phyloP scores from a whole-genome alignment of 2,888 invertebrate genomes.

The Pseudeuparius sepicola region DNA sequence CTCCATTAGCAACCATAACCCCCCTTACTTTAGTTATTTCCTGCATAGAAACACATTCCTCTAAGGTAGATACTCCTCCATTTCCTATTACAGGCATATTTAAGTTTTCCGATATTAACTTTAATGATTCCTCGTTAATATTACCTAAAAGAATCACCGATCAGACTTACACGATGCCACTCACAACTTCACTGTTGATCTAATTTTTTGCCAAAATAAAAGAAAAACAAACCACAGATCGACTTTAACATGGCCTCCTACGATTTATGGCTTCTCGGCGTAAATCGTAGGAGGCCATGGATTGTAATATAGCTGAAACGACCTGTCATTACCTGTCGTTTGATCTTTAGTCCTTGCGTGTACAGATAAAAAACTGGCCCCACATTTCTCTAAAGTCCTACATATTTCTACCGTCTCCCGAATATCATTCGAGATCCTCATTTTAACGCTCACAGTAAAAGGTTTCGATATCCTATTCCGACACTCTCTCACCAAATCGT shows the following conservation, averaged over 20 bases:
- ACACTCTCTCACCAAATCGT: constrained; percentile 69
- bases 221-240: too few species aligned
- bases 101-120: constrained; percentile 59
- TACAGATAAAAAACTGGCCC: constrained; percentile 79
- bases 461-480: constrained; percentile 58
- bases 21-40: constrained; percentile 63
- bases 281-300: too few species aligned
- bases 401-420: constrained; percentile 69
- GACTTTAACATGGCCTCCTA: too few species aligned
- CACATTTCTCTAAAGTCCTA: constrained; percentile 69
- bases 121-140: constrained; percentile 62
- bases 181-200: too few species aligned
- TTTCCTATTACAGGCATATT: constrained; percentile 83
- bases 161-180: too few species aligned
- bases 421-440: constrained; percentile 66
- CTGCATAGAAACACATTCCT: constrained; percentile 61
- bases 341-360: constrained; percentile 87
- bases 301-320: too few species aligned
- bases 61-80: constrained; percentile 70
- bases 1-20: constrained; percentile 87
- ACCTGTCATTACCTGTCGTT: constrained; percentile 38
- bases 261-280: too few species aligned
- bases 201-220: too few species aligned
- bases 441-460: constrained; percentile 87
- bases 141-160: too few species aligned